phyloP scores from a whole-genome alignment of 1,140 invertebrate species.

The Nautilus pompilius region DNA sequence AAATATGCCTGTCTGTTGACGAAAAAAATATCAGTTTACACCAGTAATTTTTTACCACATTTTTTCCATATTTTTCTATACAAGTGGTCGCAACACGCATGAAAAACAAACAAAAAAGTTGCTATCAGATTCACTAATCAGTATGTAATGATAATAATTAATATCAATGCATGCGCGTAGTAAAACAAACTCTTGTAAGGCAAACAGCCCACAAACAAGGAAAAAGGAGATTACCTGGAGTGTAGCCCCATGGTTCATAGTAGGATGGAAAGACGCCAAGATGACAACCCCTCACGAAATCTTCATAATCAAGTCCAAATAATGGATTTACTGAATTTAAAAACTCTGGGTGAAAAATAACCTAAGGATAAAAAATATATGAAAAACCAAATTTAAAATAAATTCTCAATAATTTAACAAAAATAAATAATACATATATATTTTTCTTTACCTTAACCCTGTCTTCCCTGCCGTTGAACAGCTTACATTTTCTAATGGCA shows the following conservation, averaged over 20 bases:
- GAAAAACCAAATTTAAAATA: background rate
- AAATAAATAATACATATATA: background rate
- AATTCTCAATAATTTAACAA: background rate
- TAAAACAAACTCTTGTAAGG: no score
- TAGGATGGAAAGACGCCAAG: constrained; percentile 98
- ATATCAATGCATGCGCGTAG: no score
- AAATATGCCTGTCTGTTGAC: no score
- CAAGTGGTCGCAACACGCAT: no score
- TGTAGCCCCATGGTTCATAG: constrained; percentile 99
- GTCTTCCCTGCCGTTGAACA: constrained; percentile 93
- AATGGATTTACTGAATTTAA: constrained; percentile 96
- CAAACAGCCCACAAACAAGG: no score
- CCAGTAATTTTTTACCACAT: no score
- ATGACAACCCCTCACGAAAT: constrained; percentile 98
- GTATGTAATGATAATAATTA: no score
- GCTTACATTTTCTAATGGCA: constrained; percentile 82
- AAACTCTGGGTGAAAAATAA: constrained; percentile 99
- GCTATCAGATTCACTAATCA: no score
- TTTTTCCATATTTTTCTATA: no score
- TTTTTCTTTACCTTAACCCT: constrained; percentile 79
- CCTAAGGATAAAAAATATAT: constrained; percentile 65
- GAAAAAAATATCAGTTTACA: no score
- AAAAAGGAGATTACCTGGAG: constrained; percentile 74
- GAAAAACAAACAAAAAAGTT: no score
- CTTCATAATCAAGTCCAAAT: constrained; percentile 97